Evolutionary conservation across 1,140 invertebrate genomes (phyloP).

Genomic region (Drosophila lacertosa): DNA sequence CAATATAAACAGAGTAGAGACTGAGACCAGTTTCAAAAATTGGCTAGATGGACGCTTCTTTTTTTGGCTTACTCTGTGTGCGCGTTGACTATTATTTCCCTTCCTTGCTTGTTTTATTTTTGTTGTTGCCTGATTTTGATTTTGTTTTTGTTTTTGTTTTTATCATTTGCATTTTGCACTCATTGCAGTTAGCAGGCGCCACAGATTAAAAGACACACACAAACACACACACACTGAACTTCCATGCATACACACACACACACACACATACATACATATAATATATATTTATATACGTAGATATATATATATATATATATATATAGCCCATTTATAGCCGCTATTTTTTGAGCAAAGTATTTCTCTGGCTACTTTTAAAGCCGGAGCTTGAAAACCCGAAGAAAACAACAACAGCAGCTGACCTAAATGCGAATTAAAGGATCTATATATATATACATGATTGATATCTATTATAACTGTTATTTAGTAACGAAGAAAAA

Average conservation of each 20-base stretch:
- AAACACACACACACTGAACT: constrained; percentile 37
- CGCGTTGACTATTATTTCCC: constrained; percentile 3
- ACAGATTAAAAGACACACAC: constrained; percentile 16
- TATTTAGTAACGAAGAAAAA: constrained; percentile 59
- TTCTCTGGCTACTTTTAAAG: constrained; percentile 35
- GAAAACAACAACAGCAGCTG: constrained; percentile 16
- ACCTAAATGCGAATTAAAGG: constrained; percentile 15
- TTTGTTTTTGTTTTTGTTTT: constrained; percentile 12
- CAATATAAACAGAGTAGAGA: constrained; percentile 14
- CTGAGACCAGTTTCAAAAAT: constrained; percentile 16
- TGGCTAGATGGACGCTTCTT: background rate
- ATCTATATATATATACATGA: constrained; percentile 29
- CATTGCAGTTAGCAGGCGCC: constrained; percentile 34
- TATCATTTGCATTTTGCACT: constrained; percentile 30
- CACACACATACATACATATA: constrained; percentile 2
- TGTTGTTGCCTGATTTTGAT: background rate
- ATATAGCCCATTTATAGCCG: constrained; percentile 18
- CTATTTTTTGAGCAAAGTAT: constrained; percentile 72
- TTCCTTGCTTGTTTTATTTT: constrained; percentile 6
- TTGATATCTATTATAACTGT: constrained; percentile 60
- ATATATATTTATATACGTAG: background rate
- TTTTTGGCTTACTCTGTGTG: constrained; percentile 16
- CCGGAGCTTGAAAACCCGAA: constrained; percentile 19
- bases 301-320: constrained; percentile 17
- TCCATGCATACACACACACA: constrained; percentile 23